Evolutionary conservation across 2,113 vertebrate species (phyloP).

Genomic region (Melanostigma gelatinosum): DNA sequence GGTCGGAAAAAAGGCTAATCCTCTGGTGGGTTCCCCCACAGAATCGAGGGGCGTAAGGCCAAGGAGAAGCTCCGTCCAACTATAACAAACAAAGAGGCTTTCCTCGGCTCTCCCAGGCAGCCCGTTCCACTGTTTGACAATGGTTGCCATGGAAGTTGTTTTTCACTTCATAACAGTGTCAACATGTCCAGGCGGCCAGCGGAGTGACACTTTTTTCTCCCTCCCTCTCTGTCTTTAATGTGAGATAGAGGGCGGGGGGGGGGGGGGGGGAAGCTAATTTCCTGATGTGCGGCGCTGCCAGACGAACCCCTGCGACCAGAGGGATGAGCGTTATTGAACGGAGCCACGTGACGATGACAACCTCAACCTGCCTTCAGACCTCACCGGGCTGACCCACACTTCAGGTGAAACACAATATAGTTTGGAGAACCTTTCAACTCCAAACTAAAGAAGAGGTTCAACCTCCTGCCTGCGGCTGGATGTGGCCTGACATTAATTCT

Average conservation of each 20-base stretch:
- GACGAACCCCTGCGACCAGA: conserved; percentile 38
- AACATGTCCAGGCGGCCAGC: conserved; percentile 78
- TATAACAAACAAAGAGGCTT: conserved; percentile 92
- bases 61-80: conserved; percentile 84
- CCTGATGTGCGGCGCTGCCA: conserved; percentile 64
- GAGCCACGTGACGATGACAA: background rate
- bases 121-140: conserved; percentile 86
- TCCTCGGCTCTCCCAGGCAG: conserved; percentile 88
- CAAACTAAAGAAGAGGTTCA: conserved; percentile 31
- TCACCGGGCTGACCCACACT: background rate
- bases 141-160: conserved; percentile 93
- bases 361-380: background rate
- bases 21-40: conserved; percentile 84
- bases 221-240: conserved; percentile 36
- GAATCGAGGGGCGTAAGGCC: conserved; percentile 83
- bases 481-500: conserved; percentile 67
- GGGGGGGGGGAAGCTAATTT: conserved; percentile 52
- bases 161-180: conserved; percentile 91
- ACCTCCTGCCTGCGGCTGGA: conserved; percentile 41
- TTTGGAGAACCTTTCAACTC: conserved; percentile 44
- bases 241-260: background rate
- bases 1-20: conserved; percentile 84
- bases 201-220: conserved; percentile 65
- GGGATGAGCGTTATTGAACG: background rate
- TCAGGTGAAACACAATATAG: conserved; percentile 5